A percentile compares a stretch with the other conserved stretches of the same genome.
Evolutionary conservation across 2,113 vertebrate genomes (phyloP).

Genomic region (Anseranas semipalmata): DNA sequence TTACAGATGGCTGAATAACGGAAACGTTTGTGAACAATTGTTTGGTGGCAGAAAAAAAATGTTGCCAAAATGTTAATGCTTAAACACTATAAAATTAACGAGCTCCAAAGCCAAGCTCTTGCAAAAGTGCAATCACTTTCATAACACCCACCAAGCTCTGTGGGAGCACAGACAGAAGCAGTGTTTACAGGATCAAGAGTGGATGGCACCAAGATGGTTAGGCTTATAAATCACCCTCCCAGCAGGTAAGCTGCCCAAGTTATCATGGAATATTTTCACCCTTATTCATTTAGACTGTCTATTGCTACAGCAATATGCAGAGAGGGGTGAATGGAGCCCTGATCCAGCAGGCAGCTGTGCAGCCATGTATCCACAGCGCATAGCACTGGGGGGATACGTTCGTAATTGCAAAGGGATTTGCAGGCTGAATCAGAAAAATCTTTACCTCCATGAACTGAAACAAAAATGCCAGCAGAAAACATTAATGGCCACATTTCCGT

Average conservation of each 20-base stretch:
- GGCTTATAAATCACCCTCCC: background rate
- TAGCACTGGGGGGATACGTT: background rate
- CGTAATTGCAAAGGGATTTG: background rate
- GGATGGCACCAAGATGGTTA: background rate
- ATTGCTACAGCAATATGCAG: background rate
- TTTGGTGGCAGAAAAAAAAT: background rate
- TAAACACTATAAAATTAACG: conserved; percentile 28
- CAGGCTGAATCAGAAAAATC: background rate
- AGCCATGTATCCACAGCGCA: accelerated
- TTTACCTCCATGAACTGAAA: background rate
- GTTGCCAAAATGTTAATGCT: conserved; percentile 24
- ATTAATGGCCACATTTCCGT: background rate
- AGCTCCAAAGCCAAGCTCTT: background rate
- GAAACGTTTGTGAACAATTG: conserved; percentile 64
- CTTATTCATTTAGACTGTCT: background rate
- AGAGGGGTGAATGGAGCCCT: background rate
- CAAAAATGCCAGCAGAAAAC: background rate
- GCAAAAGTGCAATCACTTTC: background rate
- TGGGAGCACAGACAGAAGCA: background rate
- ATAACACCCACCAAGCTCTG: background rate
- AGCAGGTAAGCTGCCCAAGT: background rate
- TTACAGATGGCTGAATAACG: conserved; percentile 30
- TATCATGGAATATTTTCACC: background rate
- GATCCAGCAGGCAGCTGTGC: background rate
- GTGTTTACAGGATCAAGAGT: background rate